Evolutionary conservation across 1,140 invertebrate species (phyloP).

Genomic region (Maconellicoccus hirsutus): DNA sequence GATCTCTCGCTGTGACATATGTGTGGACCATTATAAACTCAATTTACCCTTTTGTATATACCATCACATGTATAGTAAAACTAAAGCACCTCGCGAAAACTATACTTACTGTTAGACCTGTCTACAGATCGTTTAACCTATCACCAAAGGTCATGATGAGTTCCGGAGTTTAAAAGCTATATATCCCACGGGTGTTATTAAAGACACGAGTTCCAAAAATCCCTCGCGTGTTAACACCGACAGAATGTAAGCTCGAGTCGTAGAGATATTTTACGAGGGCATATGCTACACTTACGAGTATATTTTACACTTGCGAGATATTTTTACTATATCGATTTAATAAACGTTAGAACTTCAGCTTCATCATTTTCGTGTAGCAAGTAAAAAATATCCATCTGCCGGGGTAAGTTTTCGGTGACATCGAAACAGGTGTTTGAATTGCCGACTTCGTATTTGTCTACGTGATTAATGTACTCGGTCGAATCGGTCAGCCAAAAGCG

Average conservation of each 20-base stretch:
- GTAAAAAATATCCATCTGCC: no score
- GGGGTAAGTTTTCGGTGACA: no score
- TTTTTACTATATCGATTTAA: no score
- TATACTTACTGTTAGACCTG: background rate
- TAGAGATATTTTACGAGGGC: no score
- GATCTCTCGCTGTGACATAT: no score
- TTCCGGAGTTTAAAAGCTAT: background rate
- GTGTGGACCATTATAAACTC: no score
- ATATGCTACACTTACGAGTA: no score
- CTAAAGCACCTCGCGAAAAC: no score
- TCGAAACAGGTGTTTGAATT: conserved; percentile 1
- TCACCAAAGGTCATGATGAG: conserved; percentile 19
- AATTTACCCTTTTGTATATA: no score
- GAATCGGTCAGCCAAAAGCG: background rate
- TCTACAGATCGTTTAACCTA: conserved; percentile 18
- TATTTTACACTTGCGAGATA: no score
- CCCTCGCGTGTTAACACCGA: background rate
- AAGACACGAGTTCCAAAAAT: background rate
- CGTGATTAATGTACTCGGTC: background rate
- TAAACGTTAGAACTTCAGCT: no score
- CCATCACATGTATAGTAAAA: background rate
- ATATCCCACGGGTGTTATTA: conserved; percentile 11
- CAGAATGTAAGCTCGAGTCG: background rate
- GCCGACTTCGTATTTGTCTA: background rate
- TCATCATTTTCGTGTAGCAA: no score